Evolutionary conservation across 92 coral and sea anemone species (phyloP).

Genomic region (Siderastrea radians): DNA sequence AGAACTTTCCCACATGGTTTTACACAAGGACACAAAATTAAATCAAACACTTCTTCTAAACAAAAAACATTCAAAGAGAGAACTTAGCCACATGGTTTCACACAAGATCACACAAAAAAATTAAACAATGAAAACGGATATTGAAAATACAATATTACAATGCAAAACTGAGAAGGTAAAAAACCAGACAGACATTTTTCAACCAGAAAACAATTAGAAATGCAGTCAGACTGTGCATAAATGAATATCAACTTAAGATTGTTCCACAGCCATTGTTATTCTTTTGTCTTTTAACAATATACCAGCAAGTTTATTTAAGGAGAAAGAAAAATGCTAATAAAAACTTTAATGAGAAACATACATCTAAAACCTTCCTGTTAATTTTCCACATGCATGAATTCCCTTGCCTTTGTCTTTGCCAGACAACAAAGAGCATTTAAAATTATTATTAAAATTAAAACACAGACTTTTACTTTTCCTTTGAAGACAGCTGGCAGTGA

Average conservation of each 20-base stretch:
- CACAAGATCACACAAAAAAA: neutral
- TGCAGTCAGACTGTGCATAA: neutral
- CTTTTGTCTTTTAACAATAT: neutral
- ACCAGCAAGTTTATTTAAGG: neutral
- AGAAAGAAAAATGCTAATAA: neutral
- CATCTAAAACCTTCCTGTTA: no score
- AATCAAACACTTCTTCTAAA: neutral
- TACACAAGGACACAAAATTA: neutral
- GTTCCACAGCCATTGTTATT: neutral
- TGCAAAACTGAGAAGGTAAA: neutral
- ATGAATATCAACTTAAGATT: neutral
- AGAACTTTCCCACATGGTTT: constrained; percentile 11
- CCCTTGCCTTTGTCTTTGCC: neutral
- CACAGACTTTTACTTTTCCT: neutral
- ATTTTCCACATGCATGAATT: no score
- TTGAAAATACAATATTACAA: neutral
- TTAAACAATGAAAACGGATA: neutral
- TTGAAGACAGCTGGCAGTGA: no score
- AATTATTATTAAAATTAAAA: neutral
- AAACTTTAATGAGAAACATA: neutral
- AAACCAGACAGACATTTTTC: constrained; percentile 3
- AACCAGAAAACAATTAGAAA: neutral
- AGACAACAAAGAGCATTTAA: constrained; percentile 8
- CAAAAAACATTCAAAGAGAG: neutral
- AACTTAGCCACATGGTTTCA: constrained; percentile 17